Evolutionary conservation across 1,140 invertebrate genomes (phyloP), one percentile per base, ranked within the genome.

Genomic region (Sogatella furcifera): DNA sequence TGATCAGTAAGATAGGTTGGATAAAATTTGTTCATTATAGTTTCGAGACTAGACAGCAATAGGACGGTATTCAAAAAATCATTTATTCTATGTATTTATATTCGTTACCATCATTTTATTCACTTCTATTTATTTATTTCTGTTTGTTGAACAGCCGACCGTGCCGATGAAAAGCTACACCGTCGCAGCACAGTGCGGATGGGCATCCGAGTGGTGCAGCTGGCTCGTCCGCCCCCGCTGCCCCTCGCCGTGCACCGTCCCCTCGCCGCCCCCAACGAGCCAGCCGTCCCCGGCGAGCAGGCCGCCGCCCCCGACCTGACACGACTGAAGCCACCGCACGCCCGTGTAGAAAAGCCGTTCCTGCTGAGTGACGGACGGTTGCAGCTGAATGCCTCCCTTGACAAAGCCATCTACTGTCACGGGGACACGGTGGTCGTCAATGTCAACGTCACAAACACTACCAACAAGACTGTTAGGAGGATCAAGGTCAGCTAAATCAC

Each of bases 381-480:
- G n/a, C 78, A 82, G 64, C 73, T 99, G 44, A 90, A 95, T 70
- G 95, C 92, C 0, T 88, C 86, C 60, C 76, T 99, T 55, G 92
- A 98, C 76, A 95, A 94, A 71, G 89, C 93, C 60, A 88, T 90
- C 68, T 97, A 98, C 73, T 81, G 80, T 2, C 95, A 98, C 71
- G 95, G 93, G 10, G 95, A 98, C 71, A 81, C 88, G 3, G 86
- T 99, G 61, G 80, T 83, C 52, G 89, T 98, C 0, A 90, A 88
- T 70, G 84, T 98, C 9, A 80, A 86, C 61, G 83, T 99, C 53
- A 84, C 84, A 64, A 99, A 99, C 74, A 93, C 94, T 67, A 97
- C 92, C 67, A 92, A 87, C 70, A 97, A 95, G 76, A 95, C 90
- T 61, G 90, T 98, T 8, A 86, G 92, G 69, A 88, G 93, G 76